These are phyloP conservation scores for Mesocentrotus franciscanus DNA, from an alignment of 53 echinoderm and acorn worm species.

Conservation along the genomic window DNA sequence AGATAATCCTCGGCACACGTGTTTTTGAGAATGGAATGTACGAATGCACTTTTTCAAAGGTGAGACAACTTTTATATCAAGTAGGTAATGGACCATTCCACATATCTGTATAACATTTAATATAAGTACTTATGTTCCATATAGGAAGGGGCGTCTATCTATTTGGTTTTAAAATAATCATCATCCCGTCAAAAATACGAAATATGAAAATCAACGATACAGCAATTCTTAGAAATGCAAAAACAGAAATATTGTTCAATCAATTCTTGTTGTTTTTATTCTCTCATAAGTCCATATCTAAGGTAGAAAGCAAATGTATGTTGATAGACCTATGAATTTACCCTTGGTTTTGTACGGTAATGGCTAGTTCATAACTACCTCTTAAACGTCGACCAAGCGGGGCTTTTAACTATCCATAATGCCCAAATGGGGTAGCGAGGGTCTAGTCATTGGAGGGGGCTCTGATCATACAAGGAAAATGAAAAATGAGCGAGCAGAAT, in stretches of 20 bases:
- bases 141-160: no score
- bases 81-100: background rate
- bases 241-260: no score
- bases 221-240: no score
- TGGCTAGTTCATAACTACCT: background rate
- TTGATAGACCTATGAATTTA: background rate
- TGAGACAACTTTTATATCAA: background rate
- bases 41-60: conserved; percentile 23
- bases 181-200: no score
- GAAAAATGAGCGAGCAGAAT: background rate
- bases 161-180: no score
- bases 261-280: background rate
- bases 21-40: background rate
- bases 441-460: background rate
- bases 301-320: background rate
- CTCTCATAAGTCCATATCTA: background rate
- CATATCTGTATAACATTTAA: no score
- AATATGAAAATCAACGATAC: no score
- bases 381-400: background rate
- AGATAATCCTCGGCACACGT: background rate
- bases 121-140: no score
- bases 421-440: background rate
- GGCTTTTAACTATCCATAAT: background rate
- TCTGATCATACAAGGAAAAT: background rate
- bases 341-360: background rate